phyloP scores from a whole-genome alignment of 2,888 invertebrate genomes.

The Lasius platythorax region DNA sequence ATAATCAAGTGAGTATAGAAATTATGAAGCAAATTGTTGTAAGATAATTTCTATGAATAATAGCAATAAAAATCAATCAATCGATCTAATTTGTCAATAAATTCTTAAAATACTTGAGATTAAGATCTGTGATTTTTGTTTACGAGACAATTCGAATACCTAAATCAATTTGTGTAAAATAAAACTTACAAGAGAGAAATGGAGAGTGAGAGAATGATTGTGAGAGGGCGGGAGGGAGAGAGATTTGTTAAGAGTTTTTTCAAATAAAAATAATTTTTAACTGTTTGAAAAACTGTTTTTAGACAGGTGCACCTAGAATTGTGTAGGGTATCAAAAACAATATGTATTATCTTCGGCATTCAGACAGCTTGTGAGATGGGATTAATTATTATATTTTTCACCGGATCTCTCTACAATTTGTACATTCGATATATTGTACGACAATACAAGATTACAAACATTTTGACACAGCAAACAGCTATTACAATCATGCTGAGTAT shows the following conservation, averaged over 20 bases:
- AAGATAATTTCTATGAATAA: not conserved
- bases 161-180: not conserved
- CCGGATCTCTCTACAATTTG: conserved; percentile 8
- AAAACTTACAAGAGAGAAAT: not conserved
- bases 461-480: not conserved
- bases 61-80: not conserved
- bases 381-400: not conserved
- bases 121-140: not conserved
- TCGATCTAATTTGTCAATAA: not conserved
- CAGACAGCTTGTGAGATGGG: conserved; percentile 29
- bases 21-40: not conserved
- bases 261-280: too few relatives aligned
- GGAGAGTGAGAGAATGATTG: too few relatives aligned
- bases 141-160: not conserved
- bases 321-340: conserved; percentile 55
- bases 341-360: conserved; percentile 37
- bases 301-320: conserved; percentile 74
- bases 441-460: not conserved
- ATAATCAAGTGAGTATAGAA: conserved; percentile 5
- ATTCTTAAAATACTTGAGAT: not conserved
- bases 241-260: not conserved
- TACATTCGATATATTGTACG: conserved; percentile 14
- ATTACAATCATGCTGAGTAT: rapidly evolving
- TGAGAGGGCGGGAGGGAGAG: not conserved
- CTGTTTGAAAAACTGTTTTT: too few relatives aligned